Evolutionary conservation across 2,113 vertebrate species (phyloP).

Genomic region (Mastomys coucha): DNA sequence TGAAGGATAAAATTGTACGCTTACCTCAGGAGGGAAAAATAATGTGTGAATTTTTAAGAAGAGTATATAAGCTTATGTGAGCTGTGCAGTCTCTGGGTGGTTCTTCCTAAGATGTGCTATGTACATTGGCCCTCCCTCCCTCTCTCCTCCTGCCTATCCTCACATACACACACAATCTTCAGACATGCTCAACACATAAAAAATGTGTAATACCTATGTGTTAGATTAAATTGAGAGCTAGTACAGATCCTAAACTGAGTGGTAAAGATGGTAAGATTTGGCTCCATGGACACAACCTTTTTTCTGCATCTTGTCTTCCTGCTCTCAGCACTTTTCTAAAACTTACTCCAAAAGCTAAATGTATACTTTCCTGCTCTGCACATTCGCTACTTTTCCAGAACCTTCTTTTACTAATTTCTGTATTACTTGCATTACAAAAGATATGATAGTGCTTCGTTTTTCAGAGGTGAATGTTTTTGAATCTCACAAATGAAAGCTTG

Average conservation of each 20-base stretch:
- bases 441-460: neutral
- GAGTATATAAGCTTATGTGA: neutral
- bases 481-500: conserved; percentile 1
- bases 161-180: neutral
- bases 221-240: neutral
- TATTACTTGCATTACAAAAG: neutral
- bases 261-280: neutral
- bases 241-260: neutral
- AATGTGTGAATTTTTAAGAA: neutral
- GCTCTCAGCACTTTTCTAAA: neutral
- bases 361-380: neutral
- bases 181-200: neutral
- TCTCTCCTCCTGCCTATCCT: neutral
- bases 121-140: neutral
- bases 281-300: neutral
- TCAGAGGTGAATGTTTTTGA: neutral
- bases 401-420: neutral
- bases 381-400: neutral
- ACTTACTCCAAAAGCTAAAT: neutral
- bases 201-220: neutral
- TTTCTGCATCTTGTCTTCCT: neutral
- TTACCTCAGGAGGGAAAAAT: neutral
- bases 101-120: neutral
- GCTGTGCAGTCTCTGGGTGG: neutral
- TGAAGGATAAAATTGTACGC: neutral